Conservation (phyloP, 2,888 invertebrate species). For the Tyria jacobaeae region DNA sequence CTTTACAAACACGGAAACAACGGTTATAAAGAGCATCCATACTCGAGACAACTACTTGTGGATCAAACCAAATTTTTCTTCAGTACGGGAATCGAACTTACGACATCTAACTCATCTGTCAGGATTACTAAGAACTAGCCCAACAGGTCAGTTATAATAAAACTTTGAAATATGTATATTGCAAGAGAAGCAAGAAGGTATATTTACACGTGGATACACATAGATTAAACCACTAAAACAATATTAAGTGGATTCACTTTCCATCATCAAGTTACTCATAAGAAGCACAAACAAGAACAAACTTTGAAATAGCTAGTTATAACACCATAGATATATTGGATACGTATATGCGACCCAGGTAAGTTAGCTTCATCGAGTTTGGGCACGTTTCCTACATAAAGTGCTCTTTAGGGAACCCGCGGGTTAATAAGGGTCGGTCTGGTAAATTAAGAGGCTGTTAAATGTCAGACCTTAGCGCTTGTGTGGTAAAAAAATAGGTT, state of each 20-base stretch:
- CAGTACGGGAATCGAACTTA: no score
- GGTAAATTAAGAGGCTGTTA: conserved; percentile 40
- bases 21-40: no score
- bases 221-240: not conserved
- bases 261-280: conserved; percentile 13
- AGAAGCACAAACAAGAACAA: conserved; percentile 2
- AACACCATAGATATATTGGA: not conserved
- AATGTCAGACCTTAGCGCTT: conserved; percentile 21
- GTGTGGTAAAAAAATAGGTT: conserved; percentile 21
- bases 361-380: conserved; percentile 27
- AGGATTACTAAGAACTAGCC: no score
- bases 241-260: not conserved
- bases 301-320: conserved; percentile 13
- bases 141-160: no score
- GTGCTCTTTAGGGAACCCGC: conserved; percentile 35
- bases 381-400: conserved; percentile 52
- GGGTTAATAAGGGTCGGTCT: conserved; percentile 46
- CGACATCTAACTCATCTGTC: no score
- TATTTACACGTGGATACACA: no score
- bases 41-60: no score
- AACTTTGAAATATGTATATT: no score
- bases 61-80: no score
- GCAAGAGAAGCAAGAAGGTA: no score
- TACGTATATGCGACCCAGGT: conserved; percentile 19
- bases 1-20: no score